phyloP scores from a whole-genome alignment of 2,888 invertebrate genomes.

The Drosophila falleni region DNA sequence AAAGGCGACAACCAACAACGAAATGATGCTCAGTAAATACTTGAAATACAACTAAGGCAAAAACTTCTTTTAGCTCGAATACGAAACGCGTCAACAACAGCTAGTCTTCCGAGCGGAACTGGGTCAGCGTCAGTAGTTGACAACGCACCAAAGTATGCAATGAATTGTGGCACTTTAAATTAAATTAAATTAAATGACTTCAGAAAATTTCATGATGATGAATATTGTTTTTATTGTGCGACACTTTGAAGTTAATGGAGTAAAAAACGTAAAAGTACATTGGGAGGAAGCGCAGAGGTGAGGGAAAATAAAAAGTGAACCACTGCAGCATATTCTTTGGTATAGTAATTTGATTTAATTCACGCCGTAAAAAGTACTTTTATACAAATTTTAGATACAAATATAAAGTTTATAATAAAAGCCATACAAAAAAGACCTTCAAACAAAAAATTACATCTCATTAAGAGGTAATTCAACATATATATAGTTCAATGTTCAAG shows the following conservation, averaged over 20 bases:
- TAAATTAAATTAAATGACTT: conserved; percentile 66
- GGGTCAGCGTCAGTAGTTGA: conserved; percentile 57
- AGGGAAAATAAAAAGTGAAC: neutral
- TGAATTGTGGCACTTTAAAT: conserved; percentile 68
- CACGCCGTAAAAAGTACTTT: neutral
- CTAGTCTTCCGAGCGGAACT: conserved; percentile 47
- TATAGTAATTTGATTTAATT: conserved; percentile 1
- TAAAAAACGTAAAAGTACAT: conserved; percentile 14
- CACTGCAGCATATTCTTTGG: conserved; percentile 1
- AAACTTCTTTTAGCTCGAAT: conserved; percentile 25
- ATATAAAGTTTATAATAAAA: neutral
- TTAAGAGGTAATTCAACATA: neutral
- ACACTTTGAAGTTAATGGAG: conserved; percentile 50
- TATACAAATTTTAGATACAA: neutral
- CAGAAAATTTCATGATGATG: conserved; percentile 53
- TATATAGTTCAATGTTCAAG: neutral
- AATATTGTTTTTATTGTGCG: conserved; percentile 51
- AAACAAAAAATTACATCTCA: neutral
- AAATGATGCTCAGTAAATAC: conserved; percentile 71
- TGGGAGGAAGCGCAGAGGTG: neutral
- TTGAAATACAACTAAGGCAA: conserved; percentile 54
- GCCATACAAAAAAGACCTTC: neutral
- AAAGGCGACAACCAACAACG: conserved; percentile 67
- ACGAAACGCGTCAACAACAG: conserved; percentile 38
- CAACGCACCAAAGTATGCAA: conserved; percentile 71